Base-by-base conservation (phyloP, 1,140 invertebrate genomes). In the Panagrolaimus sp. region DNA sequence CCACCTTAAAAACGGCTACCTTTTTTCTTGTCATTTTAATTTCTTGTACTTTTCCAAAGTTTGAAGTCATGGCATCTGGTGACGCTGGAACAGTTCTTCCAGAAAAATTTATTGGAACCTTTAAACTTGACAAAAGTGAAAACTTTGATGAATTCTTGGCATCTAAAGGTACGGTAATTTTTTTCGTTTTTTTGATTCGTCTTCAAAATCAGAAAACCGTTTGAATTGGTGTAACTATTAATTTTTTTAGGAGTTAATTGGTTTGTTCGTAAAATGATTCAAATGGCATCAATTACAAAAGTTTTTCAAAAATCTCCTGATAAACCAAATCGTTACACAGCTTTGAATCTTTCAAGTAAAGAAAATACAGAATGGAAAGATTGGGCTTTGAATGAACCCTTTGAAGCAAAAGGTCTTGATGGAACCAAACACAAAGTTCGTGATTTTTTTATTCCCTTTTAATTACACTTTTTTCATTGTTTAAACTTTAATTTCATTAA, bases 131-230 rank as follows among this genome's bases (percentile, higher is more conserved):
- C 28, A 69, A 70, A 52, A 78, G 72, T 64, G 79, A 81, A 32
- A 83, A 81, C 45, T 81, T 81, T 55, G 79, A 83, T 43, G 75
- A 81, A 63, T 83, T 78, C 64, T 73, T 81, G 38, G 65, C 70
- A 0, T 65, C 76, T 46, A 82, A 76, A 69, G 78, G 76, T 58
- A 38, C 7, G 32, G 32, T 38, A 38, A 38, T 38, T 38, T 38
- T 38, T 38, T 38, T 52, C 26, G 48, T 71, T 45, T 52, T 52
- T 52, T 8, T 71, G 17, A 47, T 15, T n/a, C 7, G 24, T n/a
- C 17, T 71, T 9, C n/a, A n/a, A n/a, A n/a, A n/a, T n/a, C n/a
- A n/a, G n/a, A n/a, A 14, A 17, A 43, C 17, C 17, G 21, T 9
- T 24, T 68, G 12, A 5, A 67, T 14, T 32, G 5, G 28, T 26